A percentile compares a stretch with the other conserved stretches of the same genome.
These are phyloP conservation scores for Fistularia commersonii DNA, from an alignment of 2,797 vertebrate species.

Conservation along the genomic window DNA sequence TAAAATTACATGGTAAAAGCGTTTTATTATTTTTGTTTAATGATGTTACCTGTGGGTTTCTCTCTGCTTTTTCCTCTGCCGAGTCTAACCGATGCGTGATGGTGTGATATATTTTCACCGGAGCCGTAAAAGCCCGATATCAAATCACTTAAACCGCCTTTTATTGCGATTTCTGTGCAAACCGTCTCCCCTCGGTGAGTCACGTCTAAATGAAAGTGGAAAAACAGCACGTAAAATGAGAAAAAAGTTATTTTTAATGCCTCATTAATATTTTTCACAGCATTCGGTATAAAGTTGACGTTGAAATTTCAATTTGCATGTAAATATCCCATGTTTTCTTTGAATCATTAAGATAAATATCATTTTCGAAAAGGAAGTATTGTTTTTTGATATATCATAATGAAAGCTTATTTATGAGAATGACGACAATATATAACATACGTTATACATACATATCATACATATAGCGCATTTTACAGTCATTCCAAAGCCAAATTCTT, in stretches of 20 bases:
- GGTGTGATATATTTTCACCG: slow-evolving; percentile 57
- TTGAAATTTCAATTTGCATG: neutral
- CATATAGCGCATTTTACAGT: too few species aligned
- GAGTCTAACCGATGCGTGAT: slow-evolving; percentile 50
- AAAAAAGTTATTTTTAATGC: slow-evolving; percentile 12
- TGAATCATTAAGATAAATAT: neutral
- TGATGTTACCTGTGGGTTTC: slow-evolving; percentile 58
- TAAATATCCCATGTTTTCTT: neutral
- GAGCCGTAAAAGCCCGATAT: slow-evolving; percentile 48
- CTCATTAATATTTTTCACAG: too few species aligned
- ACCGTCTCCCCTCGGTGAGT: slow-evolving; percentile 20
- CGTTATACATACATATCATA: too few species aligned
- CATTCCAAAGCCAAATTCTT: too few species aligned
- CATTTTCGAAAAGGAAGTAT: too few species aligned
- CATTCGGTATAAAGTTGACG: slow-evolving; percentile 2
- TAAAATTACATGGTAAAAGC: slow-evolving; percentile 63
- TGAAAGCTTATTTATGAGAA: too few species aligned
- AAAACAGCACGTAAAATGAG: slow-evolving; percentile 31
- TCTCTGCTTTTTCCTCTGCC: slow-evolving; percentile 12
- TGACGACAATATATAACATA: too few species aligned
- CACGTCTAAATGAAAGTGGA: slow-evolving; percentile 30
- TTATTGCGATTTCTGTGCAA: slow-evolving; percentile 37
- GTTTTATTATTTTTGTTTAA: slow-evolving; percentile 72
- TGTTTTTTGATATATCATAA: too few species aligned
- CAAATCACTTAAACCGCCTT: slow-evolving; percentile 50